Base-by-base conservation (phyloP, 37 sponge, comb jelly and placozoan species). In the Tethya wilhelma region DNA sequence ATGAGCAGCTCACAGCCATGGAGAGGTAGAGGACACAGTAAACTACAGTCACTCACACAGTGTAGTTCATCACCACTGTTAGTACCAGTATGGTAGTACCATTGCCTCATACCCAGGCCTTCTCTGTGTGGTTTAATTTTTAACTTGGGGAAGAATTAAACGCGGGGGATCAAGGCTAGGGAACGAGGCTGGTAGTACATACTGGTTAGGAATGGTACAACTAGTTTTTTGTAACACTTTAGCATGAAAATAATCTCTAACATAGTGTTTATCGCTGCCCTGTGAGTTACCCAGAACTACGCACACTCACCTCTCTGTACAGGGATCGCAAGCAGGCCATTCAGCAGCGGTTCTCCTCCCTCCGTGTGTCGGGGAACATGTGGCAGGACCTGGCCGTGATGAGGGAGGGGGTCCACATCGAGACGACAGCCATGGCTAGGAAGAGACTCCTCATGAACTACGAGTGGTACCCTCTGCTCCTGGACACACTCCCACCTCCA, bases 401-500 rank as follows among this genome's bases (percentile, higher is more conserved):
- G 87, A 75, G 91, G 43, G 38, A 79, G 33, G 88, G 91, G 22
- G 91, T 90, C 12, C 36, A 57, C 42, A 90, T 80, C 2, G 91
- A 90, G 83, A 81, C 83, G 2, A 80, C 91, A 0, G 41, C 82
- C 0, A 90, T 90, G 91, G 91, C 91, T 19, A 67, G 71, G 29
- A 74, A 59, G 29, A 90, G 74, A 63, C 77, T 90, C 11, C 81
- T 90, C 4, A 90, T 90, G 87, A 90, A 90, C 66, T 90, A 80
- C 44, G 63, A 87, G 20, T 90, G 91, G 91, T 86, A 70, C 42
- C 4, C 33, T 41, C 42, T 2, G 8, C 8, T 4, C 11, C 28
- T 62, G 25, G 6, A 49, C 63, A 8, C 20, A 8, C 63, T 23
- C 28, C 63, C 63, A n/a, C 63, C 63, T 19, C 20, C 38, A 11